A percentile compares a stretch with the other conserved stretches of the same genome.
These are phyloP conservation scores for Catotricha subobsoleta DNA, from an alignment of 2,888 invertebrate species.

Conservation along the genomic window DNA sequence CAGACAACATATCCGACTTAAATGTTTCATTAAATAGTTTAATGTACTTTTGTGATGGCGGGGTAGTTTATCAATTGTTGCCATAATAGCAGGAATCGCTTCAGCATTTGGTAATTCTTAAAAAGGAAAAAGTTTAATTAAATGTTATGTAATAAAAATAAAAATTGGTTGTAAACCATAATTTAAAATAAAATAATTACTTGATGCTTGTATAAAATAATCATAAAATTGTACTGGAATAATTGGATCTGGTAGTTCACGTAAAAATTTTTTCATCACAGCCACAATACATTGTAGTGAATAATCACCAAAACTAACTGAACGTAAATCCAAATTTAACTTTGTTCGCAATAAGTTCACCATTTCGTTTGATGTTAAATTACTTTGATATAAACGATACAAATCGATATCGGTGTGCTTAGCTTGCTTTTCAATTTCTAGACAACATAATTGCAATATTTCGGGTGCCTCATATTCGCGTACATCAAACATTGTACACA, in stretches of 20 bases:
- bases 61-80: slow-evolving; percentile 33
- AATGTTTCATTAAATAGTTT: slow-evolving; percentile 47
- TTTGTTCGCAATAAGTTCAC: slow-evolving; percentile 37
- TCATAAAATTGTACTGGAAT: slow-evolving; percentile 42
- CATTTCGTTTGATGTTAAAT: slow-evolving; percentile 31
- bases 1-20: slow-evolving; percentile 49
- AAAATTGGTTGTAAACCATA: too few relatives aligned
- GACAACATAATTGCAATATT: slow-evolving; percentile 38
- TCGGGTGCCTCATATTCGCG: slow-evolving; percentile 38
- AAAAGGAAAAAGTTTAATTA: too few relatives aligned
- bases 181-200: slow-evolving; percentile 19
- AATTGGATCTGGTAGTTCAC: slow-evolving; percentile 56
- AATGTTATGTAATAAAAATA: too few relatives aligned
- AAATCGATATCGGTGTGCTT: slow-evolving; percentile 36
- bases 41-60: slow-evolving; percentile 44
- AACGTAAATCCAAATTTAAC: slow-evolving; percentile 31
- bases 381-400: slow-evolving; percentile 39
- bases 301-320: slow-evolving; percentile 31
- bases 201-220: slow-evolving; percentile 12
- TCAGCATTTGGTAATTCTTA: too few relatives aligned
- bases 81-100: too few relatives aligned
- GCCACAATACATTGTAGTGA: slow-evolving; percentile 38
- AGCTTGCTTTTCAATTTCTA: slow-evolving; percentile 42
- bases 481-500: slow-evolving; percentile 42
- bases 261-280: slow-evolving; percentile 49